A percentile compares a stretch with the other conserved stretches of the same genome.
Conservation (phyloP, 2,888 invertebrate genomes). For the Anthoptus insignis region DNA sequence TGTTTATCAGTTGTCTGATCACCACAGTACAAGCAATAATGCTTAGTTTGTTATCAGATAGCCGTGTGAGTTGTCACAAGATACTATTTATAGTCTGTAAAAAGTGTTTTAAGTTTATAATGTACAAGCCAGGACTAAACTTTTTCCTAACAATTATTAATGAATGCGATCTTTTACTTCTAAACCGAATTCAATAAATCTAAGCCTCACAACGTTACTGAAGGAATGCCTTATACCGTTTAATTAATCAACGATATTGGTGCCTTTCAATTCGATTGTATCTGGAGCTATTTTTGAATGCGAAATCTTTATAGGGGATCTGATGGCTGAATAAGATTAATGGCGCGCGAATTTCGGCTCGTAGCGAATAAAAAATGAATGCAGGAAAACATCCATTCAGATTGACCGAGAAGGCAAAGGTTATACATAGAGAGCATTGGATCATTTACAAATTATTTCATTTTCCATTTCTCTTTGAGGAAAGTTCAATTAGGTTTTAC, state of each 20-base stretch:
- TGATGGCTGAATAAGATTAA: constrained; percentile 57
- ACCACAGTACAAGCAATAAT: no score
- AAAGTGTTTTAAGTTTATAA: no score
- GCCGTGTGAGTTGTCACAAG: no score
- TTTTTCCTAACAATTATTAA: no score
- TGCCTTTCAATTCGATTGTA: constrained; percentile 65
- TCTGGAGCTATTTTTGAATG: constrained; percentile 68
- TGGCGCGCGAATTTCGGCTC: constrained; percentile 57
- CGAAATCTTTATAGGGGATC: constrained; percentile 72
- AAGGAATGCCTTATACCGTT: no score
- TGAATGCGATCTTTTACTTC: no score
- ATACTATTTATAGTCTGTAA: no score
- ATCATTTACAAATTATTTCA: constrained; percentile 29
- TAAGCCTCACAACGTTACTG: no score
- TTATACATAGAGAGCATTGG: constrained; percentile 24
- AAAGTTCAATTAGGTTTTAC: background rate
- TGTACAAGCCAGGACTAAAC: no score
- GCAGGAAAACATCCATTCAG: constrained; percentile 40
- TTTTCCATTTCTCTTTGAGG: constrained; percentile 1
- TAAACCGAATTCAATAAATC: no score
- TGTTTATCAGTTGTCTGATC: no score
- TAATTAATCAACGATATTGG: constrained; percentile 69
- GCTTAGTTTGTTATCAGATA: no score
- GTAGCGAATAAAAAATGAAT: constrained; percentile 52
- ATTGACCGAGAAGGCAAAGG: constrained; percentile 39